Base-by-base conservation (phyloP, 2,113 vertebrate species). In the Chamaea fasciata region DNA sequence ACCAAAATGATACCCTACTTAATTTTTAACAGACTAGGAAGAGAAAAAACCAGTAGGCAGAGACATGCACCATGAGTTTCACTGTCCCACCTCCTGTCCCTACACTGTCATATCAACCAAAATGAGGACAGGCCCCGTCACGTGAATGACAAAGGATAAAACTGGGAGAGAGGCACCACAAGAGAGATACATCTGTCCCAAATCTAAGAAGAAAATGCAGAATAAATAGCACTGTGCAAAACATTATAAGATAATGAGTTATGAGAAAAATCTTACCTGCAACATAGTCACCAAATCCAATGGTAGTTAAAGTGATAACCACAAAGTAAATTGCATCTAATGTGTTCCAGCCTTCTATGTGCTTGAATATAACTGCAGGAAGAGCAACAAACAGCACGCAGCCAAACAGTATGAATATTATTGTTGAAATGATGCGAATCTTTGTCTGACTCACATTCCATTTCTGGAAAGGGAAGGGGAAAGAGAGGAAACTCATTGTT, bases 361-460 rank as follows among this genome's bases (percentile, higher is more conserved):
- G 98, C 96, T 99, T 99, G 97, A 99, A 99, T 96, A 99, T 99
- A 96, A 99, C 94, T 1, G 98, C 99, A 3, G 99, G 99, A 93
- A 99, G 98, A 47, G 99, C 98, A 93, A 99, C 99, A 50, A 99
- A 99, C 89, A 99, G 98, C 74, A 99, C 98, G 56, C 99, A 99
- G 79, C 99, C 99, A 30, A 99, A 99, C 14, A 99, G 98, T 90
- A 99, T 99, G 97, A 99, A 99, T 97, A 99, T 98, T 97, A 99
- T 98, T 27, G 99, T 99, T 83, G 99, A 99, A 98, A 99, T 98
- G 91, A 99, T 99, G 7, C 99, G 99, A 86, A 99, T 99, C 98
- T 99, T 99, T 60, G 99, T 99, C 97, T 99, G 99, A 97, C 99
- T 99, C 84, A 99, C 99, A 64, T 99, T 99, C 99, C 99, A 99